Evolutionary conservation across 2,888 invertebrate genomes (phyloP).

Genomic region (Dolomedes plantarius): DNA sequence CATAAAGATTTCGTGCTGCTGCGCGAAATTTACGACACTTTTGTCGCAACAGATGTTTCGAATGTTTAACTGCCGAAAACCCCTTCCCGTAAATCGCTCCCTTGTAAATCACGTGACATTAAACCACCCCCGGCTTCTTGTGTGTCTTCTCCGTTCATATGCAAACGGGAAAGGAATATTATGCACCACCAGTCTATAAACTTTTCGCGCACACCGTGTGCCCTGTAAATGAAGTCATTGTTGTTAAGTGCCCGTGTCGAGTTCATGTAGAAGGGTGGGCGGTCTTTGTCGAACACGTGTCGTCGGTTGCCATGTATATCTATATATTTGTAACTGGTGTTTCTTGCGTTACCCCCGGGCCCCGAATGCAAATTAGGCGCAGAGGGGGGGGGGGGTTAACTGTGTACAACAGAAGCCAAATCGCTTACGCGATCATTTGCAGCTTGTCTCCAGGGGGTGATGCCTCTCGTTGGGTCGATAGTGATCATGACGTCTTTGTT

Average conservation of each 20-base stretch:
- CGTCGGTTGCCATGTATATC: neutral
- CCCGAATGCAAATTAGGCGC: neutral
- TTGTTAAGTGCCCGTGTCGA: neutral
- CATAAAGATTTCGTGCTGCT: too few species aligned
- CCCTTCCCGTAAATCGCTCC: neutral
- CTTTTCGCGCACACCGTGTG: neutral
- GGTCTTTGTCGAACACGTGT: conserved; percentile 3
- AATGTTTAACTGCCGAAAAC: neutral
- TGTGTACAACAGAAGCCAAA: neutral
- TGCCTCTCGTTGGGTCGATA: neutral
- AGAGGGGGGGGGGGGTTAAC: too few species aligned
- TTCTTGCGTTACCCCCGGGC: neutral
- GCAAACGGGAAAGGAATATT: neutral
- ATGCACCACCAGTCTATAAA: neutral
- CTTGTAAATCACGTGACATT: neutral
- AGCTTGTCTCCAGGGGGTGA: too few species aligned
- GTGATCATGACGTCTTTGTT: neutral
- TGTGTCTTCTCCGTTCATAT: neutral
- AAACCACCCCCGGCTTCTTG: neutral
- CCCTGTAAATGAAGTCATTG: conserved; percentile 5
- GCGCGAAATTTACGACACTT: conserved; percentile 12
- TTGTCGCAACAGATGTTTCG: neutral
- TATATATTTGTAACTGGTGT: neutral
- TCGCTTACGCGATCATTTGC: neutral
- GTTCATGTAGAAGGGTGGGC: neutral